Evolutionary conservation across 2,113 vertebrate species (phyloP).

Genomic region (Zapornia atra): DNA sequence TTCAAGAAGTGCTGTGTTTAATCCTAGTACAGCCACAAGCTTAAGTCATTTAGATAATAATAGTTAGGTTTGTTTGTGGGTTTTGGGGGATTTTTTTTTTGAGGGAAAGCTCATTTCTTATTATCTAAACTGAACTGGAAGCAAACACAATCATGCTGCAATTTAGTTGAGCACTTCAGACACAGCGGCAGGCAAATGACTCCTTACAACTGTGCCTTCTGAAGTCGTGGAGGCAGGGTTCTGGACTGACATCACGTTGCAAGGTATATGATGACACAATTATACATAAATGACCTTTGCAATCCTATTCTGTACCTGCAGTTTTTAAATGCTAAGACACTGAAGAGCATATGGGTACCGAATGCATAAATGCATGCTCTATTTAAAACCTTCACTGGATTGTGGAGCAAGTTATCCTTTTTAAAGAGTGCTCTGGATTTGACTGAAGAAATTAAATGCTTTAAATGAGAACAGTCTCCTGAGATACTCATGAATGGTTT

Average conservation of each 20-base stretch:
- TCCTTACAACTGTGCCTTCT: background rate
- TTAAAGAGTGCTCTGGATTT: background rate
- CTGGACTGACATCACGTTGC: background rate
- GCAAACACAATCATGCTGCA: background rate
- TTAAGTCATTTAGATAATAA: background rate
- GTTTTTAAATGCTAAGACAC: background rate
- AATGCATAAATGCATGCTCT: background rate
- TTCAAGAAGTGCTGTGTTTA: background rate
- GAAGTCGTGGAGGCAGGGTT: background rate
- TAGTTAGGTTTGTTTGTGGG: background rate
- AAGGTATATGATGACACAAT: background rate
- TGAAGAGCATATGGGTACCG: background rate
- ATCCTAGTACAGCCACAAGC: background rate
- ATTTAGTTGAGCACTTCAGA: background rate
- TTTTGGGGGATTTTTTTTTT: background rate
- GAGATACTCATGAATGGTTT: background rate
- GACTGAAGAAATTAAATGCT: constrained; percentile 5
- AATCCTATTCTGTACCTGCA: background rate
- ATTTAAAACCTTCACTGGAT: background rate
- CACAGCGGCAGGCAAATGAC: background rate
- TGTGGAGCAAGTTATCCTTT: background rate
- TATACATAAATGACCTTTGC: background rate
- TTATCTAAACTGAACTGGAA: background rate
- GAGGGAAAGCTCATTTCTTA: background rate
- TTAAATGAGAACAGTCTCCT: background rate